Evolutionary conservation across 2,888 invertebrate genomes (phyloP), one percentile per base, ranked within the genome.

Genomic region (Folsomia manolachei): DNA sequence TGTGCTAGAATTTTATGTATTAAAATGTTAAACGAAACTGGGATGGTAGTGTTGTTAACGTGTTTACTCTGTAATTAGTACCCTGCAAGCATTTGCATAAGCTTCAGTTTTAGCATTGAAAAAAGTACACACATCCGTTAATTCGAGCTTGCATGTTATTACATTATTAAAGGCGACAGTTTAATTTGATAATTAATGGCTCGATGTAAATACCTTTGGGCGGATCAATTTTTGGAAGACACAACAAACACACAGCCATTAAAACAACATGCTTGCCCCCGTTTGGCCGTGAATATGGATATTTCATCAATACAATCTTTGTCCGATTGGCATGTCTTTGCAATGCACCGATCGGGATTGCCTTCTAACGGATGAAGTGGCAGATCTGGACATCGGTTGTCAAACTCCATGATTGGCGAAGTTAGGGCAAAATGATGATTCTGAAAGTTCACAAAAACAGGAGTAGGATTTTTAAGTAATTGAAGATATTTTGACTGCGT

Each of bases 181-280:
- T n/a, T n/a, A n/a, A n/a, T n/a, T n/a, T n/a, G n/a, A n/a, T n/a
- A n/a, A n/a, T n/a, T n/a, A n/a, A n/a, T n/a, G n/a, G n/a, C n/a
- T n/a, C n/a, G 61, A 21, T 27, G 26, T 27, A 61, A 72, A 60
- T 68, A 79, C 80, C 78, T 68, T 76, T 73, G 9, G 78, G 78
- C 11, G 72, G 71, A 7, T 76, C 73, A 62, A 79, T 72, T 27
- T 69, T 69, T n/a, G 71, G 63, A 60, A 78, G 73, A 52, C 81
- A 81, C n/a, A 26, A 78, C 75, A 71, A 76, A 76, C 61, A 80
- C 72, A 71, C 81, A 81, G 23, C 80, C 80, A 70, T 80, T 81
- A 69, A 77, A 81, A 62, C 81, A 81, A 70, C 81, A 81, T 4
- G 75, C 74, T 56, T 69, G 66, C 1, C 52, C 63, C 23, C n/a